A percentile compares a stretch with the other conserved stretches of the same genome.
phyloP scores from a whole-genome alignment of 2,113 vertebrate species.

The Chascanopsetta lugubris region DNA sequence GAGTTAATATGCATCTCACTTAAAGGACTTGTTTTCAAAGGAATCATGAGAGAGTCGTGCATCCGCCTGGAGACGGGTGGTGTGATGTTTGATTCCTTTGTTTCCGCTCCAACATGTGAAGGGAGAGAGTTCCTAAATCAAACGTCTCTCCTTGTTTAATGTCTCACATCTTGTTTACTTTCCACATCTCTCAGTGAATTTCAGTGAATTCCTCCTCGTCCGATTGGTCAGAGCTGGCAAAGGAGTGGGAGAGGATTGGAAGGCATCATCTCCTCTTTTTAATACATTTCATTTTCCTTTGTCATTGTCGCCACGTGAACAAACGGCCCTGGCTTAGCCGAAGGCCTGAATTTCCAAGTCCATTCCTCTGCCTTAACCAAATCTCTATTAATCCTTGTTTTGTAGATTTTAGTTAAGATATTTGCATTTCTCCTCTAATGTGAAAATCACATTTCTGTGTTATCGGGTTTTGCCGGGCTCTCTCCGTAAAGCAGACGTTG shows the following conservation, averaged over 20 bases:
- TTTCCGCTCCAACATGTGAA: slow-evolving; percentile 67
- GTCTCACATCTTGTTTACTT: slow-evolving; percentile 62
- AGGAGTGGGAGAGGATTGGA: slow-evolving; percentile 42
- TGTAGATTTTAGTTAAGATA: slow-evolving; percentile 78
- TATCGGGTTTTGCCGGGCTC: slow-evolving; percentile 70
- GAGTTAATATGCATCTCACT: slow-evolving; percentile 45
- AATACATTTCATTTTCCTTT: slow-evolving; percentile 59
- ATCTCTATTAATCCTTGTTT: slow-evolving; percentile 78
- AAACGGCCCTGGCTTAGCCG: slow-evolving; percentile 63
- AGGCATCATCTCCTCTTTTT: slow-evolving; percentile 42
- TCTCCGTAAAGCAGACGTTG: slow-evolving; percentile 63
- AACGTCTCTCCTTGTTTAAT: slow-evolving; percentile 48
- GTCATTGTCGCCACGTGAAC: slow-evolving; percentile 58
- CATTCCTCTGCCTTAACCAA: slow-evolving; percentile 59
- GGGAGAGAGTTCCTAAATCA: slow-evolving; percentile 49
- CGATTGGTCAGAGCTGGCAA: slow-evolving; percentile 24
- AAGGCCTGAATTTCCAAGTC: slow-evolving; percentile 65
- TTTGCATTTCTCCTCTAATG: slow-evolving; percentile 79
- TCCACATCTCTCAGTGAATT: slow-evolving; percentile 30
- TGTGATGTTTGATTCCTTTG: slow-evolving; percentile 17
- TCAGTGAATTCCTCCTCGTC: slow-evolving; percentile 38
- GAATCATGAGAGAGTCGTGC: slow-evolving; percentile 19
- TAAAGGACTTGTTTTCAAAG: slow-evolving; percentile 36
- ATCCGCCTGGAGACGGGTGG: slow-evolving; percentile 33
- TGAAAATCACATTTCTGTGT: slow-evolving; percentile 80